These are phyloP conservation scores for Bos indicus DNA, from an alignment of 2,113 vertebrate species.

Conservation along the genomic window DNA sequence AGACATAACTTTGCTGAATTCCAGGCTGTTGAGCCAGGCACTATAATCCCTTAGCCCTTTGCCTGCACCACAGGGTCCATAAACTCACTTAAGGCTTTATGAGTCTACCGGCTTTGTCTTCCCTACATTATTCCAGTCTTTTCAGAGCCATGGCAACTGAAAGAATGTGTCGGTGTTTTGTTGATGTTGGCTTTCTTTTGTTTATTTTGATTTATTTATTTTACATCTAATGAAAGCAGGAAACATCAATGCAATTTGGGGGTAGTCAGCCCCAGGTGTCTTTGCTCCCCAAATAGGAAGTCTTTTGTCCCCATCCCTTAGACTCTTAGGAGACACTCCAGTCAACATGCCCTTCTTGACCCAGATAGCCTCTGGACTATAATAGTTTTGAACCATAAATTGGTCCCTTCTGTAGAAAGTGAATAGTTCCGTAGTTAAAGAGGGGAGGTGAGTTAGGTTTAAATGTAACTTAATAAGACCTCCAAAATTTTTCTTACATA, in stretches of 20 bases:
- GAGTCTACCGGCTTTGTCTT: neutral
- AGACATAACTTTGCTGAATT: neutral
- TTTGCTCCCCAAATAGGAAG: neutral
- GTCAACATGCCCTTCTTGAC: neutral
- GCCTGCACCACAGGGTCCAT: neutral
- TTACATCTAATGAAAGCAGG: neutral
- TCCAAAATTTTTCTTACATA: neutral
- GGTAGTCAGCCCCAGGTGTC: neutral
- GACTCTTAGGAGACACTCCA: neutral
- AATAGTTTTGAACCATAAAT: neutral
- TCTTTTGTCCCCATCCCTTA: neutral
- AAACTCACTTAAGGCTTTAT: neutral
- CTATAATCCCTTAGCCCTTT: neutral
- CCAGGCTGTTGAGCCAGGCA: neutral
- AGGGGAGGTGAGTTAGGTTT: neutral
- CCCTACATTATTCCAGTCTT: neutral
- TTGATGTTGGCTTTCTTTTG: neutral
- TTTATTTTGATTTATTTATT: conserved; percentile 31
- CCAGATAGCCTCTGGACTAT: neutral
- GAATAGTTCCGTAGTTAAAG: neutral
- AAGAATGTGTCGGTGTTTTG: neutral
- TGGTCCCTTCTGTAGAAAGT: neutral
- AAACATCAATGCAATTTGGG: neutral
- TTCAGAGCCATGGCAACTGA: neutral
- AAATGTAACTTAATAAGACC: neutral